Evolutionary conservation across 2,888 invertebrate species (phyloP), one percentile per base, ranked within the genome.

Genomic region (Hirudinaria manillensis): DNA sequence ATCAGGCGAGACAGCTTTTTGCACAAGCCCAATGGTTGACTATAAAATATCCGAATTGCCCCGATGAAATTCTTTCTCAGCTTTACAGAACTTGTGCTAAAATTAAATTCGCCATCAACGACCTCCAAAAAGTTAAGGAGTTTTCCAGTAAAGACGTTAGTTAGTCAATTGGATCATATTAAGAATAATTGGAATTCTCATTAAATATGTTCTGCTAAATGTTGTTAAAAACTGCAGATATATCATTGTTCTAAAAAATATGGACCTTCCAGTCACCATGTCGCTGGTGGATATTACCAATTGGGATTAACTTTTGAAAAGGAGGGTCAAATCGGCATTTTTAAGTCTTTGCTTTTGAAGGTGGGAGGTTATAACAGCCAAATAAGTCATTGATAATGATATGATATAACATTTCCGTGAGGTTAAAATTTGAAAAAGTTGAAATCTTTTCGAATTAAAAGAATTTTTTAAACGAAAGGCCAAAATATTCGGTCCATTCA

Each of bases 281-380:
- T 55, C 32, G 73, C 38, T 2, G 73, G 73, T 13, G 73, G 73
- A 24, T 73, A 73, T 55, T 65, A 34, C 32, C 73, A 73, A 38
- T 34, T 73, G 24, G 73, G 73, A 29, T 56, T 73, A 32, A 65
- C 73, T 36, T 73, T 73, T 56, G 73, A 73, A 36, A 73, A 56
- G 38, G 38, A 36, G 29, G 29, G 38, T 13, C n/a, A 56, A 36
- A 32, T 73, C 1, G 73, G 61, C 10, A 34, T 73, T 32, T 61
- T 61, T 38, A 73, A 45, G 73, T 73, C 73, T 16, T 38, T 73
- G 29, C 55, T 73, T 38, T 32, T 13, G 56, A 73, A 73, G 45
- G 73, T 73, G 3, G 34, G 16, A 16, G 13, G 45, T 16, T 45
- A 16, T 45, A 10, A 1, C 10, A 45, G 45, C 45, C 10, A 16